Conservation (phyloP, 2,888 invertebrate genomes). For the Coenonympha glycerion region DNA sequence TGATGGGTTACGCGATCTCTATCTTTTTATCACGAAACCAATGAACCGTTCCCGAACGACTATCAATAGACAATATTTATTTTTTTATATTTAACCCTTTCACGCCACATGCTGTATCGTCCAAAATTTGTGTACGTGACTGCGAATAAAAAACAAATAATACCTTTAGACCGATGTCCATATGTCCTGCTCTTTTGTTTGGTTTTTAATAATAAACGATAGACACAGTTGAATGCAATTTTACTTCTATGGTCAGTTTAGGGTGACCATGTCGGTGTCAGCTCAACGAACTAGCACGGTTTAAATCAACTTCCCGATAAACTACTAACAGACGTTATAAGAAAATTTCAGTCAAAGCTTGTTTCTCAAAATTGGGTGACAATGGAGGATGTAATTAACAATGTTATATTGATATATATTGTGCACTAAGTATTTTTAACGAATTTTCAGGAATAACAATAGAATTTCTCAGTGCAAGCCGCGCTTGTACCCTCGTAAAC, state of each 20-base stretch:
- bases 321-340: too few relatives aligned
- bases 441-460: too few relatives aligned
- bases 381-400: too few relatives aligned
- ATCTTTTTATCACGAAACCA: slow-evolving; percentile 17
- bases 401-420: too few relatives aligned
- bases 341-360: too few relatives aligned
- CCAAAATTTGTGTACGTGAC: slow-evolving; percentile 38
- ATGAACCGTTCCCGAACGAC: slow-evolving; percentile 29
- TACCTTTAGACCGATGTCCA: slow-evolving; percentile 44
- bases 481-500: too few relatives aligned
- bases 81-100: slow-evolving; percentile 37
- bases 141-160: slow-evolving; percentile 36
- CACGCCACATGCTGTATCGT: slow-evolving; percentile 16
- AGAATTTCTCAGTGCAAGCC: too few relatives aligned
- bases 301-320: too few relatives aligned
- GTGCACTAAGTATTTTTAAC: too few relatives aligned
- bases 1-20: too few relatives aligned
- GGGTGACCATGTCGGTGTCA: slow-evolving; percentile 41
- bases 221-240: slow-evolving; percentile 40
- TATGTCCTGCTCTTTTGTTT: slow-evolving; percentile 44
- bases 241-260: slow-evolving; percentile 41
- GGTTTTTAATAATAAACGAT: slow-evolving; percentile 46
- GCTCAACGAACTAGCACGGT: too few relatives aligned
- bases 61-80: slow-evolving; percentile 52
- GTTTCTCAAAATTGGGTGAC: too few relatives aligned